Evolutionary conservation across 2,113 vertebrate genomes (phyloP).

Genomic region (Menidia beryllina): DNA sequence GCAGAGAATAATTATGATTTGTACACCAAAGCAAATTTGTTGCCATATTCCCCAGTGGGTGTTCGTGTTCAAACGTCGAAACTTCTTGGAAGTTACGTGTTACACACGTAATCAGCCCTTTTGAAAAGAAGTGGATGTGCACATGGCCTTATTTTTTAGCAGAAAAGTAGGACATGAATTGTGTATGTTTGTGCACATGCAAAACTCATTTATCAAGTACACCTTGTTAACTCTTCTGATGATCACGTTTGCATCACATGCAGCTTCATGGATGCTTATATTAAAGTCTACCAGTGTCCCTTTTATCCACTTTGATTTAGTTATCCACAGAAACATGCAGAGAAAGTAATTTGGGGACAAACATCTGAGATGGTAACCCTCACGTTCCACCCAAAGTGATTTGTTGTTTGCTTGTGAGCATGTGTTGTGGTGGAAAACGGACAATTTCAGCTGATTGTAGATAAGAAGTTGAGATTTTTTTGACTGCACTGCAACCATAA

Average conservation of each 20-base stretch:
- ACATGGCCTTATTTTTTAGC: too few relatives aligned
- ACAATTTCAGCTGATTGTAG: slow-evolving; percentile 55
- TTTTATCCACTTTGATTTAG: neutral
- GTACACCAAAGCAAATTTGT: neutral
- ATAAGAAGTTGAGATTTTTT: slow-evolving; percentile 65
- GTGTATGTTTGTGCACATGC: neutral
- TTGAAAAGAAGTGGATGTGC: neutral
- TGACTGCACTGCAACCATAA: slow-evolving; percentile 66
- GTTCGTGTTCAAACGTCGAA: too few relatives aligned
- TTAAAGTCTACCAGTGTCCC: neutral
- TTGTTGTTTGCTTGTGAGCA: slow-evolving; percentile 7
- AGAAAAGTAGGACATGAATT: neutral
- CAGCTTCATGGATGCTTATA: neutral
- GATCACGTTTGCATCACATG: neutral
- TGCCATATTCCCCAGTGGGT: neutral
- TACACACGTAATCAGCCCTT: too few relatives aligned
- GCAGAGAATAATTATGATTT: neutral
- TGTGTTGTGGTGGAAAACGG: slow-evolving; percentile 29
- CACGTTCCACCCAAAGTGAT: slow-evolving; percentile 14
- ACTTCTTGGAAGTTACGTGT: too few relatives aligned
- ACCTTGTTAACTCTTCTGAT: neutral
- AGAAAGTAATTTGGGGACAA: slow-evolving; percentile 9
- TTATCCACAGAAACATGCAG: slow-evolving; percentile 1
- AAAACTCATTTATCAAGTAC: neutral
- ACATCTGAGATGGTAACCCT: slow-evolving; percentile 14